These are phyloP conservation scores for Takifugu bimaculatus DNA, from an alignment of 2,113 vertebrate genomes.

Conservation along the genomic window DNA sequence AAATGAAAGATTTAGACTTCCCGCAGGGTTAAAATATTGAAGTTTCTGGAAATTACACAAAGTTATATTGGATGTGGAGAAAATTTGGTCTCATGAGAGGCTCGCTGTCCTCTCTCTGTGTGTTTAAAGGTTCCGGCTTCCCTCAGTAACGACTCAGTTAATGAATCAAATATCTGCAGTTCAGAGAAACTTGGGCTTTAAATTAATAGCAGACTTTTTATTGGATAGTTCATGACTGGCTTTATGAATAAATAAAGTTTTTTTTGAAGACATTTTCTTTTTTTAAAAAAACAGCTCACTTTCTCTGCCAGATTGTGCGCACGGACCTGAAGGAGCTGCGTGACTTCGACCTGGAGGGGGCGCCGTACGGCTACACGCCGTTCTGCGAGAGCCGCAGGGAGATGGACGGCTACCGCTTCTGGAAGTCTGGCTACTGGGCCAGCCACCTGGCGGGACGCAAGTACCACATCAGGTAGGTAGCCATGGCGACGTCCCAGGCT, in stretches of 20 bases:
- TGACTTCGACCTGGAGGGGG: slow-evolving; percentile 92
- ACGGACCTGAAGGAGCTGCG: slow-evolving; percentile 93
- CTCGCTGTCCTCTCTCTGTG: too few species aligned
- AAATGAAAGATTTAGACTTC: not conserved
- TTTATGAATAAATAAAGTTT: too few species aligned
- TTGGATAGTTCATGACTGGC: too few species aligned
- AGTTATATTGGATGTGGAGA: too few species aligned
- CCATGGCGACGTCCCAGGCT: not conserved
- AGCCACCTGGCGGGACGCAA: slow-evolving; percentile 93
- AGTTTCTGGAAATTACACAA: not conserved
- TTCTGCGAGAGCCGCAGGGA: slow-evolving; percentile 96
- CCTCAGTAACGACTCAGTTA: too few species aligned
- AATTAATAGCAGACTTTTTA: too few species aligned
- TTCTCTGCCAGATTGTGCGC: slow-evolving; percentile 86
- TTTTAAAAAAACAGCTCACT: not conserved
- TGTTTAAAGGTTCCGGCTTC: too few species aligned
- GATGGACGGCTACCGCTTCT: slow-evolving; percentile 98
- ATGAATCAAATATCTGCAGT: too few species aligned
- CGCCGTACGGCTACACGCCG: slow-evolving; percentile 95
- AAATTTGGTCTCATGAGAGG: too few species aligned
- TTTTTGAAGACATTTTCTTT: not conserved
- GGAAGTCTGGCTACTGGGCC: slow-evolving; percentile 98
- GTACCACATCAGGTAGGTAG: slow-evolving; percentile 91
- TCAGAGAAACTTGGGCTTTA: too few species aligned
- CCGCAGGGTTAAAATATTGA: not conserved